Evolutionary conservation across 64 coral and sea anemone species (phyloP).

Genomic region (Trachythela sp.): DNA sequence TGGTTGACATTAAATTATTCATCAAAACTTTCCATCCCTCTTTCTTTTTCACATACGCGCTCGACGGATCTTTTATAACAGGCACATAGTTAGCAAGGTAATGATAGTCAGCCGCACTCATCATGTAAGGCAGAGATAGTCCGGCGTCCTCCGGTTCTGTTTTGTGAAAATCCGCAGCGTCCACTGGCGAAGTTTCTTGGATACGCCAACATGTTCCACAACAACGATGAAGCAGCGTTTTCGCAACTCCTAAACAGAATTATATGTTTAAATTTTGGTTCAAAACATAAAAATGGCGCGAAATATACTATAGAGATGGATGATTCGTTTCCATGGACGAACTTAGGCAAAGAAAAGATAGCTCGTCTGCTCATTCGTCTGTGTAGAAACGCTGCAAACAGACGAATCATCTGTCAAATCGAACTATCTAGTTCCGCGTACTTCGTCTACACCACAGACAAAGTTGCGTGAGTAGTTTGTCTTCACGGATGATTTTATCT

Average conservation of each 20-base stretch:
- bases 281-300: neutral
- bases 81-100: neutral
- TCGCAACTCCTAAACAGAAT: neutral
- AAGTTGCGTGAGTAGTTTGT: no score
- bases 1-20: constrained; percentile 56
- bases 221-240: neutral
- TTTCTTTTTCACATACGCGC: neutral
- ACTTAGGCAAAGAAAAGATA: no score
- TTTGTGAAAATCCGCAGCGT: neutral
- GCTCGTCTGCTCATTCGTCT: no score
- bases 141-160: neutral
- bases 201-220: neutral
- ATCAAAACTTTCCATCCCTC: constrained; percentile 39
- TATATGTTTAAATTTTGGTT: neutral
- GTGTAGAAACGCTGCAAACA: no score
- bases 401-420: no score
- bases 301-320: no score
- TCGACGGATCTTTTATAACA: neutral
- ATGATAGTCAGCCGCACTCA: neutral
- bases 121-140: neutral
- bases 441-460: no score
- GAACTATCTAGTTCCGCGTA: no score
- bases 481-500: no score
- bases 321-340: no score
- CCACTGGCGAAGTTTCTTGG: neutral